phyloP scores from a whole-genome alignment of 1,140 invertebrate species.

The Drosophila jambulina region DNA sequence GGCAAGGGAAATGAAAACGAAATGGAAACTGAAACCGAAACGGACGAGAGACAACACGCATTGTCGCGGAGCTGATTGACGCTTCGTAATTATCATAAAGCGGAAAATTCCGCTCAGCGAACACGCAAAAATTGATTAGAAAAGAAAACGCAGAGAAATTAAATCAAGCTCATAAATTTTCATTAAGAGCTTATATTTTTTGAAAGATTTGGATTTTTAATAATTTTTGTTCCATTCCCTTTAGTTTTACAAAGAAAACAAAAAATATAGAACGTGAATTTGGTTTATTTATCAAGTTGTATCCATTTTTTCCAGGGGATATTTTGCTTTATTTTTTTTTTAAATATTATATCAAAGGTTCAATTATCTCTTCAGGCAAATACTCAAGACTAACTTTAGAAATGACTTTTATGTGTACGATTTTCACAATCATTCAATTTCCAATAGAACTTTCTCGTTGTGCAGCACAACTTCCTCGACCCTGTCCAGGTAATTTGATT shows the following conservation, averaged over 20 bases:
- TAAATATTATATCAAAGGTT: too few species aligned
- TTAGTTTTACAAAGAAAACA: too few species aligned
- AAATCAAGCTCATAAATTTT: neutral
- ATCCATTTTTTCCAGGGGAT: too few species aligned
- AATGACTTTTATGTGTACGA: too few species aligned
- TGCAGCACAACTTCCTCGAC: neutral
- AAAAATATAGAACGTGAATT: too few species aligned
- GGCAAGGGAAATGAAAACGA: conserved; percentile 51
- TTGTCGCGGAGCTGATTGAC: conserved; percentile 55
- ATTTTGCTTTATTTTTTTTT: too few species aligned
- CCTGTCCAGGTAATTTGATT: conserved; percentile 36
- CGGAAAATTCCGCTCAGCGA: conserved; percentile 67
- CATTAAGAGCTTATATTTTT: too few species aligned
- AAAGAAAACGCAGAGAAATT: conserved; percentile 11
- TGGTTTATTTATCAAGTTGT: too few species aligned
- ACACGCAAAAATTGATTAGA: conserved; percentile 53
- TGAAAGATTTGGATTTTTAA: neutral
- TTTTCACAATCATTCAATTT: neutral
- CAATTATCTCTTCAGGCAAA: too few species aligned
- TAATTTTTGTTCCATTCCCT: too few species aligned
- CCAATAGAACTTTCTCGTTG: neutral
- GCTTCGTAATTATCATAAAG: conserved; percentile 61
- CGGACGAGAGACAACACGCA: conserved; percentile 43
- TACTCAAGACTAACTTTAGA: too few species aligned
- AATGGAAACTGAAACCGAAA: conserved; percentile 50